Evolutionary conservation across 2,797 vertebrate genomes (phyloP), one percentile per base, ranked within the genome.

Genomic region (Delichon dasypus): DNA sequence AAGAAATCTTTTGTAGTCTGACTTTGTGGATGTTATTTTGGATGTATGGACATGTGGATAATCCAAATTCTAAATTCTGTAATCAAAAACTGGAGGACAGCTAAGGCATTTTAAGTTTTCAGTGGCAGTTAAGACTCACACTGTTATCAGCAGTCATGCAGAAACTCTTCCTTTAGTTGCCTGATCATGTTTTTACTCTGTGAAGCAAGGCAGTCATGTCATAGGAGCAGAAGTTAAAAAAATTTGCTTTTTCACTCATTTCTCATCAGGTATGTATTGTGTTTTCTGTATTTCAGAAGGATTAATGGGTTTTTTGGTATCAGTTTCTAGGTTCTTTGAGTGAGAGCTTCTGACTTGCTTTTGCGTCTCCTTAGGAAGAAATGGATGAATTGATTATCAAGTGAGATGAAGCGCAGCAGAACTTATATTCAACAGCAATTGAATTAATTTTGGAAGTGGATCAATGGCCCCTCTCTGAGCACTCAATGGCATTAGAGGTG

Each of bases 401-500:
- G 51, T 98, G 98, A 80, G 97, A 98, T 91, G 94, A 97, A 58
- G 72, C 97, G 17, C 96, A 97, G n/a, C 88, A 94, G 75, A 93
- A 93, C 32, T 94, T 98, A 48, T 94, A 85, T 34, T 81, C 79
- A 77, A 91, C 96, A 70, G 90, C 79, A 5, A 96, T 98, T 62
- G 76, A 95, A 78, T 98, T 98, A 62, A 96, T 98, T 94, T 70
- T 96, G 86, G 98, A 98, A 88, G 97, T 98, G 77, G 96, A 98
- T 93, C 82, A 95, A 3, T 89, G 95, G 50, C 92, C 97, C 17
- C 79, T 98, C 66, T 95, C 84, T 75, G 95, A 98, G 51, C 98
- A 97, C 47, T 93, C 98, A 74, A 67, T 91, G 73, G 91, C 61
- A 2, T 94, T 98, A 26, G 92, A 98, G 97, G 98, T 98, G 90